Base-by-base conservation (phyloP, 2,888 invertebrate species). In the Acleris cristana region DNA sequence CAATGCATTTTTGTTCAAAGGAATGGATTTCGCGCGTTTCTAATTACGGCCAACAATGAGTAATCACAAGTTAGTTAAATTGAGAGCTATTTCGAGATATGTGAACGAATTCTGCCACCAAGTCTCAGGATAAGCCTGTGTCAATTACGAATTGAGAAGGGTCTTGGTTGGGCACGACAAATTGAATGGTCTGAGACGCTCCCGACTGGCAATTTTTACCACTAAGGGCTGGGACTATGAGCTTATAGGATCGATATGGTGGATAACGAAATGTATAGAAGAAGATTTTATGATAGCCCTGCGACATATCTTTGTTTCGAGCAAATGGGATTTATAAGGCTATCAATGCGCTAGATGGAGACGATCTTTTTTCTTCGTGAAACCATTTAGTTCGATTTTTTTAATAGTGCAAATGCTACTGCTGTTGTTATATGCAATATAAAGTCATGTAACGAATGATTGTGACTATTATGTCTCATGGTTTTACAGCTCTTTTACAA, bases 81-180 rank as follows among this genome's bases (percentile, higher is more conserved):
- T 71, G 68, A 68, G 64, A 70, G 65, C 64, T 76, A 73, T 75
- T 74, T 74, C 72, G 71, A 72, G 73, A 73, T 76, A 79, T 73
- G 74, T 82, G 87, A 86, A 89, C 87, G 87, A 89, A 90, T 87
- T 86, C 88, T 83, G 85, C 83, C 78, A 85, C 85, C 83, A 85
- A 88, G 80, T 88, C 86, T 76, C 78, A 82, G 87, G 88, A 88
- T 90, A 89, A 90, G 87, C 90, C 83, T 82, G 83, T 89, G 90
- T 90, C 90, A 90, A 90, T 90, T 90, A 90, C 85, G 83, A 79
- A 89, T 87, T 90, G 90, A 89, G 87, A 82, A 90, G 90, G 90
- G 91, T 90, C 80, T 75, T 77, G 77, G 78, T 79, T 78, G 79
- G 76, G 71, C 76, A 80, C 84, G 87, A 90, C 88, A 89, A 90